Evolutionary conservation across 2,888 invertebrate species (phyloP), one percentile per base, ranked within the genome.

Genomic region (Lasioglossum leucozonium): DNA sequence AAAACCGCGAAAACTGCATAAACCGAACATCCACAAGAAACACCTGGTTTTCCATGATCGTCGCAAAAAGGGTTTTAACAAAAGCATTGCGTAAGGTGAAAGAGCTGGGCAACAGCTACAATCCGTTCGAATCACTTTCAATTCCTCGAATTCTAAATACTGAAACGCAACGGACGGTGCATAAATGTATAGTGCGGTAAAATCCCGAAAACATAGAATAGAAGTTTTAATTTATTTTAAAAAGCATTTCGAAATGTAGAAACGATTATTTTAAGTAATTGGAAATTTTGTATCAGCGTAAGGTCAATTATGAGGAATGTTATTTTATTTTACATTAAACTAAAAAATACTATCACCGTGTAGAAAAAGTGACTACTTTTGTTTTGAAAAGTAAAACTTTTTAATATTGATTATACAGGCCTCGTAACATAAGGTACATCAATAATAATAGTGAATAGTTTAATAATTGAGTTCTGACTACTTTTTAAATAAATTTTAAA

Each of bases 71-170:
- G 65, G 8, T 34, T 18, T 65, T 30, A 65, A 65, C 65, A 65
- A 65, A 34, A 65, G 30, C 65, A 18, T 65, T 65, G 34, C 65
- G 65, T 65, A 65, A 65, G 65, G 30, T 18, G 65, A 65, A 30
- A 65, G 65, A 34, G 65, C 16, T 30, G 10, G 34, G 30, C 2
- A 34, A 65, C 65, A 65, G 65, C 58, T 26, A 8, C 30, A 51
- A 79, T 26, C 40, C 37, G 40, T 77, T 69, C 55, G 72, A 72
- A 62, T 65, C 65, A 34, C 65, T 65, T 65, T 65, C 65, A 30
- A 65, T 65, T 65, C 65, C 65, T 30, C 34, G 65, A 34, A 65
- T 65, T 65, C 65, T 65, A 65, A 65, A 65, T 65, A 65, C 34
- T 65, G 65, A 65, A 65, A 65, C 65, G 34, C 34, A 65, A 3